Evolutionary conservation across 1,140 invertebrate species (phyloP), one percentile per base, ranked within the genome.

Genomic region (Cydia fagiglandana): DNA sequence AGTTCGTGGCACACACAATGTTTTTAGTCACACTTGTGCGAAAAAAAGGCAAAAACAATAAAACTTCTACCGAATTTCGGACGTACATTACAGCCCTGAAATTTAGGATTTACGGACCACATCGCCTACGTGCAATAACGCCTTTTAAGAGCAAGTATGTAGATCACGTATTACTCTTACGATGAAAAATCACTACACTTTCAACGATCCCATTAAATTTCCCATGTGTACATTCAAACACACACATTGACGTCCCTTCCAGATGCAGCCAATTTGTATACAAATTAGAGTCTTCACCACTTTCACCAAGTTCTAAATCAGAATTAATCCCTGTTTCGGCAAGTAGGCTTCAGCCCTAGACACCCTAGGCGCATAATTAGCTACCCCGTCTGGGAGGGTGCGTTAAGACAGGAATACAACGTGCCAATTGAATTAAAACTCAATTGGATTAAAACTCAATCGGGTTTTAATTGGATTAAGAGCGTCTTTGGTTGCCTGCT

Each of bases 361-460:
- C 87, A 88, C 87, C 87, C 88, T 88, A 88, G 87, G 86, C 79
- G 76, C 81, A 86, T 89, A 90, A 90, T 90, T 90, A 90, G 88
- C 83, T 86, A 81, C 86, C 83, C 80, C 81, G 85, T 86, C 86
- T 88, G 86, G 80, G 85, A 88, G 85, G 85, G 78, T 79, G 76
- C 75, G 74, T 84, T 79, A 85, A 75, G 86, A 64, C 45, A 15
- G 61, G 80, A 77, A 20, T 70, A 86, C 75, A 80, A 79, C 30
- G 66, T 66, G 24, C 34, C 66, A 70, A 70, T 38, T 70, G 13
- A 10, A 70, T 70, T 61, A 61, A 61, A 61, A 15, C 13, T 10
- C n/a, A 70, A 70, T 70, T 17, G 66, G 15, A 17, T 41, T 41
- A 28, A 41, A 41, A 15, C 24, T 41, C n/a, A 41, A 70, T 70